These are phyloP conservation scores for Eumaeus atala DNA, from an alignment of 1,140 invertebrate genomes.

Conservation along the genomic window DNA sequence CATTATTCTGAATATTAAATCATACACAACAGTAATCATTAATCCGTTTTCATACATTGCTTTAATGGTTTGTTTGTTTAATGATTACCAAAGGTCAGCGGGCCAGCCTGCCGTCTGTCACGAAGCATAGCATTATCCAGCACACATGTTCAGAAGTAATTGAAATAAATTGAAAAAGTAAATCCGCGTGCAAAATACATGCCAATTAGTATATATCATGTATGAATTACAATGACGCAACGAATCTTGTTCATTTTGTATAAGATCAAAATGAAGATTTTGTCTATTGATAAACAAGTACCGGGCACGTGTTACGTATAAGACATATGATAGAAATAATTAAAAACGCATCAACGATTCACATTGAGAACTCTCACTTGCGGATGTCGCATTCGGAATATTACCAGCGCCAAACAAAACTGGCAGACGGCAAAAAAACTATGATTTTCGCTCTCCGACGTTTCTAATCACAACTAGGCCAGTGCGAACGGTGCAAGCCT, in stretches of 20 bases:
- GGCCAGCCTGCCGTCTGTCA: no score
- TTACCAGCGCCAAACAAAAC: constrained; percentile 51
- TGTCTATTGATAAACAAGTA: constrained; percentile 16
- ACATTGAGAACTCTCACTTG: constrained; percentile 67
- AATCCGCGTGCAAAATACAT: no score
- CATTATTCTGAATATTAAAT: no score
- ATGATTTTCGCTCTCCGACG: constrained; percentile 60
- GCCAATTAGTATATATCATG: no score
- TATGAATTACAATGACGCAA: constrained; percentile 3
- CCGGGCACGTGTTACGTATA: constrained; percentile 35
- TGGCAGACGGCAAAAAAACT: constrained; percentile 63
- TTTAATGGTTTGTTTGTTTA: no score
- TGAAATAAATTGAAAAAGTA: no score
- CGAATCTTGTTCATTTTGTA: constrained; percentile 9
- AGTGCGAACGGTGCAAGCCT: constrained; percentile 64
- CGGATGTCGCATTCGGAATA: constrained; percentile 67
- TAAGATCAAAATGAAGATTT: background rate
- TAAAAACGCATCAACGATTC: constrained; percentile 35
- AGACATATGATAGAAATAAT: constrained; percentile 54
- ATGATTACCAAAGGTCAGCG: no score
- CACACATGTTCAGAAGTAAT: no score
- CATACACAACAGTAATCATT: no score
- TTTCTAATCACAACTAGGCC: constrained; percentile 71
- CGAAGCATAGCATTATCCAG: no score
- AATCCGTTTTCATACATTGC: no score